These are phyloP conservation scores for Heterotis niloticus DNA, from an alignment of 2,113 vertebrate species.

Conservation along the genomic window DNA sequence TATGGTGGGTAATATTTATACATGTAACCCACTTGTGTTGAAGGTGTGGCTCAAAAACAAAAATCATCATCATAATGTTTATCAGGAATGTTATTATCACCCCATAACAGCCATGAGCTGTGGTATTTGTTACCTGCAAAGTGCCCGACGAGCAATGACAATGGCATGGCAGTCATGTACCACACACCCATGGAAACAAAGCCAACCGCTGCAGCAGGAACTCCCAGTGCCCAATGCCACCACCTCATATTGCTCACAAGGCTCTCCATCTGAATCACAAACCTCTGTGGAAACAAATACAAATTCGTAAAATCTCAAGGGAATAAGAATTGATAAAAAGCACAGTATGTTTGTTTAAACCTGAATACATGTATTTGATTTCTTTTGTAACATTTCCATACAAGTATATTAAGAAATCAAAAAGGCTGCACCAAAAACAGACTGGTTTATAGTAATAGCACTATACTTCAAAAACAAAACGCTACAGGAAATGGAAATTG, in stretches of 20 bases:
- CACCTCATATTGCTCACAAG: constrained; percentile 64
- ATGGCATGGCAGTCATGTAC: constrained; percentile 76
- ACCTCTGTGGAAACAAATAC: constrained; percentile 41
- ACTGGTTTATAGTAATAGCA: not conserved
- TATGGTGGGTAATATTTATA: no score
- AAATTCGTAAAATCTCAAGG: not conserved
- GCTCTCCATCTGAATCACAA: constrained; percentile 39
- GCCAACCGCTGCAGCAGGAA: constrained; percentile 59
- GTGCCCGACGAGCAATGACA: constrained; percentile 70
- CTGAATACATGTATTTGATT: no score
- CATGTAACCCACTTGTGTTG: no score
- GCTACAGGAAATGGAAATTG: not conserved
- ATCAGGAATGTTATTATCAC: no score
- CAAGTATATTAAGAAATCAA: not conserved
- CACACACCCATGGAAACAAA: constrained; percentile 66
- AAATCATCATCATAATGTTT: no score
- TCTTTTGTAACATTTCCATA: not conserved
- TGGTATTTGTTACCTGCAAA: constrained; percentile 65
- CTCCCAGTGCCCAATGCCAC: constrained; percentile 73
- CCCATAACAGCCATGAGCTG: no score
- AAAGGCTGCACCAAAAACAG: not conserved
- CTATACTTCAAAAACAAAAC: not conserved
- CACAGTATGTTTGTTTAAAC: no score
- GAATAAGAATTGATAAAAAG: no score
- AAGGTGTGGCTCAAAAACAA: no score